These are phyloP conservation scores for human DNA, from an alignment of 2,113 vertebrate species.

Conservation along the genomic window DNA sequence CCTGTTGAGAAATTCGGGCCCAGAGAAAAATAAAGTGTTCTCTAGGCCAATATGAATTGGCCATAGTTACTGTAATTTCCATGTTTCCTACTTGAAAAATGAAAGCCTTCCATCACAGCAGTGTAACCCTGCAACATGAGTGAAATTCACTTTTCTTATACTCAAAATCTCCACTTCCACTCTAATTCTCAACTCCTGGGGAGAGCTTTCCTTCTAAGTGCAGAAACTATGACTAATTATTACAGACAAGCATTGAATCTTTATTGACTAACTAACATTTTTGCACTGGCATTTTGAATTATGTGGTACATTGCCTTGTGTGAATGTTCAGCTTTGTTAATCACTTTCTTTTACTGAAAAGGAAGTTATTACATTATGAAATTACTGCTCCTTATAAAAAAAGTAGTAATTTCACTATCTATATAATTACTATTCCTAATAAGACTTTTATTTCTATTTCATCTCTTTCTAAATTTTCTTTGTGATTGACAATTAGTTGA, in stretches of 20 bases:
- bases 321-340: not conserved
- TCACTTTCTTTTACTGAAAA: not conserved
- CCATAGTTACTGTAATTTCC: not conserved
- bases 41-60: not conserved
- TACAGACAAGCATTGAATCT: not conserved
- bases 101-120: not conserved
- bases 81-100: not conserved
- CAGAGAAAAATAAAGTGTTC: not conserved
- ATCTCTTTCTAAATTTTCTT: constrained; percentile 25
- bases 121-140: not conserved
- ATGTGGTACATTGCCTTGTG: not conserved
- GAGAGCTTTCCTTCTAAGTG: not conserved
- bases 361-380: constrained; percentile 16
- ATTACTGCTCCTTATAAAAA: constrained; percentile 33
- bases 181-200: not conserved
- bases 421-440: not conserved
- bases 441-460: not conserved
- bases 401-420: not conserved
- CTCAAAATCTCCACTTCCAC: not conserved
- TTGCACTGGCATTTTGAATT: not conserved
- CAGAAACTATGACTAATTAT: not conserved
- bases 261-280: not conserved
- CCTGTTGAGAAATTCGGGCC: not conserved
- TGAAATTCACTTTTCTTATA: not conserved
- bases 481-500: constrained; percentile 36